Percentiles rank a stretch among this genome's conserved stretches.
Evolutionary conservation across 2,888 invertebrate genomes (phyloP).

Genomic region (Aleiodes alternator): DNA sequence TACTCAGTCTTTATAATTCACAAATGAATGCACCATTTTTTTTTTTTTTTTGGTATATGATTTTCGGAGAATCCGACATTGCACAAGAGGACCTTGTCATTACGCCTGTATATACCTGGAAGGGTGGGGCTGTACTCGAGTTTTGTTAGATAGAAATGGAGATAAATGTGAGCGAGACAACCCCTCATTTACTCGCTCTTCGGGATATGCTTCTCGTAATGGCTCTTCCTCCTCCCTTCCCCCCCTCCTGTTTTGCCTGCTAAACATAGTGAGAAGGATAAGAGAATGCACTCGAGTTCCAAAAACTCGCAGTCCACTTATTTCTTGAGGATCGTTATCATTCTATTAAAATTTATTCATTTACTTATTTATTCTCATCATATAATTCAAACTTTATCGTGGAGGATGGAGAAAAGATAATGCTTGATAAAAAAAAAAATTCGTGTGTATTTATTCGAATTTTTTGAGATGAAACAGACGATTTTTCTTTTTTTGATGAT

Average conservation of each 20-base stretch:
- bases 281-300: constrained; percentile 29
- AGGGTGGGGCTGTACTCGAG: constrained; percentile 33
- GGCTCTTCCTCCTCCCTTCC: neutral
- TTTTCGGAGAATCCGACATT: constrained; percentile 59
- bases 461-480: no score
- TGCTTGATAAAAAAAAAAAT: neutral
- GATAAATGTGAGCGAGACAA: constrained; percentile 55
- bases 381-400: neutral
- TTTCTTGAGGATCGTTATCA: constrained; percentile 21
- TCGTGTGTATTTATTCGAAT: neutral
- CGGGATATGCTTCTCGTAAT: constrained; percentile 18
- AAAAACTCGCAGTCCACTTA: constrained; percentile 32
- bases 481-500: no score
- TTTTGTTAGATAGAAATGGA: constrained; percentile 30
- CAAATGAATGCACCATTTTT: constrained; percentile 56
- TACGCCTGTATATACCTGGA: constrained; percentile 45
- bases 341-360: constrained; percentile 8
- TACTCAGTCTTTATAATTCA: constrained; percentile 58
- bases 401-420: neutral
- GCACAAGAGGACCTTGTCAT: constrained; percentile 53
- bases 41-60: constrained; percentile 57
- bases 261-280: constrained; percentile 22
- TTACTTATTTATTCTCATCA: constrained; percentile 2
- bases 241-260: constrained; percentile 9
- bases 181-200: constrained; percentile 65